Conservation (phyloP, 1,140 invertebrate species). For the Eriosoma lanigerum region DNA sequence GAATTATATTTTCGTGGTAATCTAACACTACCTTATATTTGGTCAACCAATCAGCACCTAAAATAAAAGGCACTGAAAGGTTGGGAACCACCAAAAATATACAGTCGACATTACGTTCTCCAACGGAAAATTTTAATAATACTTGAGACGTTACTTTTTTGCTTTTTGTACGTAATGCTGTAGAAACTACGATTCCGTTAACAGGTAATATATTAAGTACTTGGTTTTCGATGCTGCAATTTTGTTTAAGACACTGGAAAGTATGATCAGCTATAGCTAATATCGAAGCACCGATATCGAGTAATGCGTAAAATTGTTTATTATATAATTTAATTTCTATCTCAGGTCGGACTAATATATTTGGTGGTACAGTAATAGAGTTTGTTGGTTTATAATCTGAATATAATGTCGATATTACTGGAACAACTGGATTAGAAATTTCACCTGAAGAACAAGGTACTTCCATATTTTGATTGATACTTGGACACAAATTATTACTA, state of each 20-base stretch:
- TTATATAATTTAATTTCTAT: not conserved
- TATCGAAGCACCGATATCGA: not conserved
- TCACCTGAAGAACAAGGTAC: no score
- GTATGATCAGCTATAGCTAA: not conserved
- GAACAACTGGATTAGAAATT: not conserved
- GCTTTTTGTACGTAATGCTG: not conserved
- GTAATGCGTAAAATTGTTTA: not conserved
- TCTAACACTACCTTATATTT: not conserved
- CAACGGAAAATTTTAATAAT: not conserved
- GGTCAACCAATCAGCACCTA: not conserved
- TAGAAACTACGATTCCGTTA: not conserved
- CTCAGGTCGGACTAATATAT: not conserved
- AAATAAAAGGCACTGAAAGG: not conserved
- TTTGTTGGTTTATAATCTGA: not conserved
- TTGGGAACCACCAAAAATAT: not conserved
- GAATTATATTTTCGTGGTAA: not conserved
- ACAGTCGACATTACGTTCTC: not conserved
- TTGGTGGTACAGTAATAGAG: not conserved
- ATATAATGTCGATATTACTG: not conserved
- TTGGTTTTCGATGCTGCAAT: not conserved
- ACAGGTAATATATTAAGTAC: not conserved
- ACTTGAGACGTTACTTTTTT: not conserved
- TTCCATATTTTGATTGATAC: not conserved
- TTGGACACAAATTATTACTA: not conserved
- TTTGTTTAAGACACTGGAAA: not conserved